Percentiles rank a stretch among this genome's conserved stretches.
Evolutionary conservation across 2,113 vertebrate species (phyloP).

Genomic region (Gadus macrocephalus): DNA sequence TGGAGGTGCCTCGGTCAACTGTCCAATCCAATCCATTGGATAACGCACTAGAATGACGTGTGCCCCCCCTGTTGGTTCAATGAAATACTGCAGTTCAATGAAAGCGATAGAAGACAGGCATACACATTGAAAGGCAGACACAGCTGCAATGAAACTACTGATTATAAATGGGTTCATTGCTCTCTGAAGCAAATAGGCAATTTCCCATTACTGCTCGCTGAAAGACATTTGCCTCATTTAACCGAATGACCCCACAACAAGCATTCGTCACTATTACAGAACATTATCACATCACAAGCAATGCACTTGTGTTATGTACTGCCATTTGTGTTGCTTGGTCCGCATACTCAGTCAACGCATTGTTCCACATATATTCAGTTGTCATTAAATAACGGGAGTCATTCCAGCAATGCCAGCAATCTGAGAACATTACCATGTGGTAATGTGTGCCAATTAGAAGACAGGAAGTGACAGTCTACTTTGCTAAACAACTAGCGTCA

Average conservation of each 20-base stretch:
- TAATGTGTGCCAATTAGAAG: constrained; percentile 34
- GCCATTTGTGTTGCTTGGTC: constrained; percentile 27
- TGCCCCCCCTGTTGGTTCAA: constrained; percentile 40
- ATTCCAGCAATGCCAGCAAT: constrained; percentile 25
- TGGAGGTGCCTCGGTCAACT: too few species aligned
- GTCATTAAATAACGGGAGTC: constrained; percentile 32
- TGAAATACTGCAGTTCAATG: constrained; percentile 20
- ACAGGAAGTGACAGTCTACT: constrained; percentile 19
- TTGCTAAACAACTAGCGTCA: constrained; percentile 6
- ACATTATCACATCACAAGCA: constrained; percentile 6
- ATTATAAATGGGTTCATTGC: not conserved
- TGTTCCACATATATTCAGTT: constrained; percentile 10
- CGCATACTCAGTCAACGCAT: not conserved
- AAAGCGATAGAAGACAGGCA: too few species aligned
- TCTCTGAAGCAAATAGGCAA: not conserved
- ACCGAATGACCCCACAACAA: not conserved
- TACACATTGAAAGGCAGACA: too few species aligned
- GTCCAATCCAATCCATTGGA: too few species aligned
- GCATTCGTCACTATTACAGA: not conserved
- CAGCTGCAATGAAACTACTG: not conserved
- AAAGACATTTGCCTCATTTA: not conserved
- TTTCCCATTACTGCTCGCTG: not conserved
- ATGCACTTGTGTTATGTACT: constrained; percentile 4
- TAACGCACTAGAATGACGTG: constrained; percentile 23
- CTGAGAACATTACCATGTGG: constrained; percentile 25